These are phyloP conservation scores for Syngnathus rostellatus DNA, from an alignment of 2,797 vertebrate genomes.

Conservation along the genomic window DNA sequence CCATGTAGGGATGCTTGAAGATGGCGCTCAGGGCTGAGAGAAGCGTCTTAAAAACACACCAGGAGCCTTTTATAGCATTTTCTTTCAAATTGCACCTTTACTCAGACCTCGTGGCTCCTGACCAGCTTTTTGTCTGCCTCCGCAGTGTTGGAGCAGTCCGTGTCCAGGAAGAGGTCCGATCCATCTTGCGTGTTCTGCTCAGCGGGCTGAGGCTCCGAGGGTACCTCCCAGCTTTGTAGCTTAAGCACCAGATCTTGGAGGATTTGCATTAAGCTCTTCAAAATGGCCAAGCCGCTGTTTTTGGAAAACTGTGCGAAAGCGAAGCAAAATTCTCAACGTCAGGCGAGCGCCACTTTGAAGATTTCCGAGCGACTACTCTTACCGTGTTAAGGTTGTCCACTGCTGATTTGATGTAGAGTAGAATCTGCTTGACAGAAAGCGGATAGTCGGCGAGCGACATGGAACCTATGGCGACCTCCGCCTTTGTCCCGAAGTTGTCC, in stretches of 20 bases:
- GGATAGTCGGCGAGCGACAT: conserved; percentile 57
- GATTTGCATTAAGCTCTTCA: conserved; percentile 68
- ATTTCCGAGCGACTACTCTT: conserved; percentile 28
- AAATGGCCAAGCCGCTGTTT: conserved; percentile 32
- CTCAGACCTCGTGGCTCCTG: background rate
- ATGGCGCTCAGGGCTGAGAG: conserved; percentile 64
- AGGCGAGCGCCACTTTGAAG: background rate
- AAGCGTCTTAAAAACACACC: conserved; percentile 51
- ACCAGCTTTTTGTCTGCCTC: conserved; percentile 74
- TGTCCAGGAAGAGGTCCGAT: conserved; percentile 73
- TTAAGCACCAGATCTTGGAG: conserved; percentile 66
- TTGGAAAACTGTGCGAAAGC: conserved; percentile 51
- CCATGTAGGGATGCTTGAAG: conserved; percentile 80
- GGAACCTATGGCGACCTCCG: conserved; percentile 50
- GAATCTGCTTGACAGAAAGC: conserved; percentile 71
- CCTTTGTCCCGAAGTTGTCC: conserved; percentile 41
- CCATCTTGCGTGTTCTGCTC: conserved; percentile 35
- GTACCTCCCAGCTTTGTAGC: conserved; percentile 49
- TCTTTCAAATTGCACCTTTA: too few relatives aligned
- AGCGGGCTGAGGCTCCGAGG: conserved; percentile 28
- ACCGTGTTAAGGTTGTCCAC: conserved; percentile 78
- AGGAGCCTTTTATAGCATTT: background rate
- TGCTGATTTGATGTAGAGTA: conserved; percentile 80
- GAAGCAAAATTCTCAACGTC: background rate
- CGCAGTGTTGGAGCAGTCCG: conserved; percentile 36